These are phyloP conservation scores for Lycia hirtaria DNA, from an alignment of 2,888 invertebrate species.

Conservation along the genomic window DNA sequence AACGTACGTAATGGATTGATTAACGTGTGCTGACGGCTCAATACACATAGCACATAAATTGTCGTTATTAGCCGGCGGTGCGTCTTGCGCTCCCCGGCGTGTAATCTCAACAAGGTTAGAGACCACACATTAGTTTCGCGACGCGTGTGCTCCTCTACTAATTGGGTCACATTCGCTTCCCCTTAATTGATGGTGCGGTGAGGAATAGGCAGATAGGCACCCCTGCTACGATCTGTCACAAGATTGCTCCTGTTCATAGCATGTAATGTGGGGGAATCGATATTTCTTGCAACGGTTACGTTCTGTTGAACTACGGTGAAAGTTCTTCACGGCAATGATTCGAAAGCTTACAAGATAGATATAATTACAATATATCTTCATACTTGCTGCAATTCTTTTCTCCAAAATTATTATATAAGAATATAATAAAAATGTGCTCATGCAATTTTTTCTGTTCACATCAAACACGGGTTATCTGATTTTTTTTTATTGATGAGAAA, in stretches of 20 bases:
- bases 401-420: no score
- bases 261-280: neutral
- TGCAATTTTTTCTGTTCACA: no score
- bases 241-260: slow-evolving; percentile 3
- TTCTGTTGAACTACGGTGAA: no score
- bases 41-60: slow-evolving; percentile 34
- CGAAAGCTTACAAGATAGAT: no score
- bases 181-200: slow-evolving; percentile 71
- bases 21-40: slow-evolving; percentile 23
- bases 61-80: slow-evolving; percentile 30
- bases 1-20: slow-evolving; percentile 31
- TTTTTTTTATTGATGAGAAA: no score
- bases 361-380: no score
- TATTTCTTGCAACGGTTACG: no score
- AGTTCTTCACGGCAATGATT: no score
- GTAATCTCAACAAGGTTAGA: slow-evolving; percentile 68
- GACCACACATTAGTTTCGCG: slow-evolving; percentile 70
- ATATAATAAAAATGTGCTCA: no score
- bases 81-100: slow-evolving; percentile 56
- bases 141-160: slow-evolving; percentile 64
- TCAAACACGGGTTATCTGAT: no score
- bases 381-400: no score
- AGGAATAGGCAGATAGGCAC: slow-evolving; percentile 48
- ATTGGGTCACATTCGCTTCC: slow-evolving; percentile 73
- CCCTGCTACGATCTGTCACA: slow-evolving; percentile 6